These are phyloP conservation scores for Sarcophaga rosellei DNA, from an alignment of 2,888 invertebrate genomes.

Conservation along the genomic window DNA sequence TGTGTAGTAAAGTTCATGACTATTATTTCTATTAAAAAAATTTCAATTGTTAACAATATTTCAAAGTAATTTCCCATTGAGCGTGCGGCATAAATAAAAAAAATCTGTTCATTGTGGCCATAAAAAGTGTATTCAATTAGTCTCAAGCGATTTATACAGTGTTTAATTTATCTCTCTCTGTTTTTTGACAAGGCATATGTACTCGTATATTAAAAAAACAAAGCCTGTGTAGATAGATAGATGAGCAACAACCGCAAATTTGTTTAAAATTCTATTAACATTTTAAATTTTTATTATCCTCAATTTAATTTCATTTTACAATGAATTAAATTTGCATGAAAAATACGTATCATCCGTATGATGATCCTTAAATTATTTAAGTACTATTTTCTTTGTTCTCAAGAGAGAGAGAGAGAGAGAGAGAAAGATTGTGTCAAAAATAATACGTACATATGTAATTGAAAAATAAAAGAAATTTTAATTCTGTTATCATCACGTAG, in stretches of 20 bases:
- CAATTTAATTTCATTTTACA: neutral
- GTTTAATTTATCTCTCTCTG: neutral
- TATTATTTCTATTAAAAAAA: too few relatives aligned
- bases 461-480: neutral
- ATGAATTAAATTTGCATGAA: neutral
- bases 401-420: neutral
- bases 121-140: neutral
- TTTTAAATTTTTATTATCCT: neutral
- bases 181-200: neutral
- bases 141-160: neutral
- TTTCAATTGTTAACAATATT: too few relatives aligned
- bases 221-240: too few relatives aligned
- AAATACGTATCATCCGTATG: neutral
- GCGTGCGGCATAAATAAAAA: neutral
- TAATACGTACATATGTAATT: neutral
- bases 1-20: too few relatives aligned
- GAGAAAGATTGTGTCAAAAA: too few relatives aligned
- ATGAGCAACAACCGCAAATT: neutral
- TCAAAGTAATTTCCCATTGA: neutral
- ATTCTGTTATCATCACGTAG: conserved; percentile 14
- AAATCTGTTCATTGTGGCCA: neutral
- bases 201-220: too few relatives aligned
- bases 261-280: neutral
- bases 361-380: neutral
- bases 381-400: neutral